phyloP scores from a whole-genome alignment of 2,797 vertebrate genomes.

The Pagetopsis macropterus region DNA sequence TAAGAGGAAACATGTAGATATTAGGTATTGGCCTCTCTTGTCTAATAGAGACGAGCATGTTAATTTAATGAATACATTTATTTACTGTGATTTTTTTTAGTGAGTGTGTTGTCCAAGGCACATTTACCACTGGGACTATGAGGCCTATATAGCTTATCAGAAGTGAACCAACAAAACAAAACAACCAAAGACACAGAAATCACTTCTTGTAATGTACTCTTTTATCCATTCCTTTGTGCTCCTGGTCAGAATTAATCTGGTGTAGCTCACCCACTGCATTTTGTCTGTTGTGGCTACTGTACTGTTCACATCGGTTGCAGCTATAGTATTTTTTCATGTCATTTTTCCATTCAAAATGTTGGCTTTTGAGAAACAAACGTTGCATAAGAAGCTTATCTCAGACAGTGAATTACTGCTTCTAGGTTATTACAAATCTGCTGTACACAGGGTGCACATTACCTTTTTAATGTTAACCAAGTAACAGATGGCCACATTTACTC shows the following conservation, averaged over 20 bases:
- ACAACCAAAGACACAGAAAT: neutral
- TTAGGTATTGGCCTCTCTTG: too few species aligned
- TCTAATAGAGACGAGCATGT: too few species aligned
- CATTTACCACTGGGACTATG: too few species aligned
- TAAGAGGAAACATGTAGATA: too few species aligned
- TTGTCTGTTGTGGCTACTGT: neutral
- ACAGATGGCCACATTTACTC: neutral
- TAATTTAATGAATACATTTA: too few species aligned
- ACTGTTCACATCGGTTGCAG: neutral
- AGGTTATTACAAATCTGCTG: neutral
- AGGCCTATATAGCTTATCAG: too few species aligned
- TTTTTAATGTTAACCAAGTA: neutral
- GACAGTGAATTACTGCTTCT: neutral
- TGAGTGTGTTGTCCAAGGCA: too few species aligned
- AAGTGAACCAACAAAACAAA: too few species aligned
- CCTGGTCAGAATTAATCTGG: neutral
- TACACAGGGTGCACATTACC: neutral
- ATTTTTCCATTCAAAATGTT: neutral
- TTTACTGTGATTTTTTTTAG: too few species aligned
- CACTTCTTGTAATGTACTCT: neutral
- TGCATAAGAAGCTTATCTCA: neutral
- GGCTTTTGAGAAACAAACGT: neutral
- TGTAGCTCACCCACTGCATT: neutral
- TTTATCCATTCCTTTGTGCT: neutral
- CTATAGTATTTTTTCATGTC: neutral